Percentiles rank a stretch among this genome's conserved stretches.
These are phyloP conservation scores for Enteromius anoplus DNA, from an alignment of 2,797 vertebrate species.

Conservation along the genomic window DNA sequence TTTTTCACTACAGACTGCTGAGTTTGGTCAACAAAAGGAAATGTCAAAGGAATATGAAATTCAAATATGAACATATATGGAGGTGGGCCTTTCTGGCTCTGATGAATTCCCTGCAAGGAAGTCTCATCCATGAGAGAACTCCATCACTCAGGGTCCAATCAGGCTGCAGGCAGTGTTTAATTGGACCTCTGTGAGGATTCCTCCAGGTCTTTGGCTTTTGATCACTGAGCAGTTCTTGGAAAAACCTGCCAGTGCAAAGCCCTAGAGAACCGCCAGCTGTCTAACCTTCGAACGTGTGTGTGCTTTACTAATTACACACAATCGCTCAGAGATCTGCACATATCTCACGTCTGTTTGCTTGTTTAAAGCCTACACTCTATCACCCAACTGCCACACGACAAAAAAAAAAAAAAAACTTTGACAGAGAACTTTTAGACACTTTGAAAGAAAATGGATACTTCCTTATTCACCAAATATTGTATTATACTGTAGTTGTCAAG, in stretches of 20 bases:
- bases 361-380: conserved; percentile 54
- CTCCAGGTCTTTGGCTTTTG: conserved; percentile 78
- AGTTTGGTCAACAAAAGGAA: conserved; percentile 58
- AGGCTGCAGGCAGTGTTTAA: conserved; percentile 79
- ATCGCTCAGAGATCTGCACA: conserved; percentile 61
- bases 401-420: conserved; percentile 17
- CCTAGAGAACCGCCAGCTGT: conserved; percentile 68
- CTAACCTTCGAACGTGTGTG: conserved; percentile 65
- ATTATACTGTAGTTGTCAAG: conserved; percentile 2
- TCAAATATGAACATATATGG: conserved; percentile 73
- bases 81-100: conserved; percentile 61
- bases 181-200: conserved; percentile 78
- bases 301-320: conserved; percentile 63
- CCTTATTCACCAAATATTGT: conserved; percentile 7
- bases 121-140: conserved; percentile 68
- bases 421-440: conserved; percentile 33
- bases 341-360: conserved; percentile 56
- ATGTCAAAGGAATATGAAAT: conserved; percentile 62
- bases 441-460: conserved; percentile 15
- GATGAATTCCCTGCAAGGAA: conserved; percentile 74
- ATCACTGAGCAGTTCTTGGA: conserved; percentile 74
- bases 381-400: conserved; percentile 44
- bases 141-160: conserved; percentile 67
- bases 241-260: conserved; percentile 71
- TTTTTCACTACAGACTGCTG: conserved; percentile 50